Evolutionary conservation across 1,140 invertebrate genomes (phyloP), one percentile per base, ranked within the genome.

Genomic region (Drosophila serrata): DNA sequence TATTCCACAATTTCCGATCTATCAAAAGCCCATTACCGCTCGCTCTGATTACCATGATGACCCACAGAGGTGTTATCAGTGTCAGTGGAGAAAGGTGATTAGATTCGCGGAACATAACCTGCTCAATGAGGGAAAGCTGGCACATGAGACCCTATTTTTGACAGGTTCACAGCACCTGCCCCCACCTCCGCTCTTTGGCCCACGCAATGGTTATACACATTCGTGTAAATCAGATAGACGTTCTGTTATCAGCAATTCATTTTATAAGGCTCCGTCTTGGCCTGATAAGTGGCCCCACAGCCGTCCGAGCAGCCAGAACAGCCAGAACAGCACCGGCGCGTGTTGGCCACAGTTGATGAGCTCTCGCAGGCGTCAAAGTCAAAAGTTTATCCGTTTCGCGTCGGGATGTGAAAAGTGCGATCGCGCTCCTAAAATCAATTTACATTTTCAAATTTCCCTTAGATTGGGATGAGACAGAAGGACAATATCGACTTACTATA

Each of bases 321-420:
- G 39, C 73, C 65, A 87, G 62, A 80, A 73, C 42, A 69, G n/a
- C 56, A 77, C 49, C 67, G 60, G 35, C 62, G 75, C 57, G 80
- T 82, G 76, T 80, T 67, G 56, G 48, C 45, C 51, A 69, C 84
- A 69, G 84, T 87, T 82, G 84, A 82, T 79, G 82, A 75, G 51
- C 64, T 75, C 63, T 62, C 27, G 31, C 53, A 48, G 15, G 22
- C 48, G 27, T 27, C 57, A 22, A 59, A 42, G 37, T 48, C 24
- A 31, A 48, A 62, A 70, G 35, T 42, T 60, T 24, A 29, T 11
- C 60, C 19, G 56, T 77, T 84, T 70, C 37, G 59, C 27, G 51
- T 27, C 72, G 76, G 68, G 48, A 88, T 87, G 80, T 84, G 72
- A 82, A 24, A 65, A 80, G 62, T 59, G 51, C 37, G 60, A 59